Percentiles rank a stretch among this genome's conserved stretches.
These are phyloP conservation scores for Opisthograptis luteolata DNA, from an alignment of 2,888 invertebrate genomes.

Conservation along the genomic window DNA sequence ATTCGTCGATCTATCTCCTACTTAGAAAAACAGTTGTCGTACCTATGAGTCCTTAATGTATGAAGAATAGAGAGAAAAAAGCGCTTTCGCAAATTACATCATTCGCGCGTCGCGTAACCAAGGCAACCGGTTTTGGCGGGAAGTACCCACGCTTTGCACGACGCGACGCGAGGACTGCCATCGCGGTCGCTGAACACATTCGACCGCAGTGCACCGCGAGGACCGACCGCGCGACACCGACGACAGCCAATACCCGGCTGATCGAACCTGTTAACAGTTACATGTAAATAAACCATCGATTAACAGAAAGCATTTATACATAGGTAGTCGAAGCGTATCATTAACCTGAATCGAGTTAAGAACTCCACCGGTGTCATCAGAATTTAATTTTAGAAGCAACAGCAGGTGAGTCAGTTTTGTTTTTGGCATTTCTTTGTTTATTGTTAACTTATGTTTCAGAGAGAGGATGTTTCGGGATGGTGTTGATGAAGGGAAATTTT, in stretches of 20 bases:
- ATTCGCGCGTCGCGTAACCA: slow-evolving; percentile 62
- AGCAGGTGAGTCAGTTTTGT: slow-evolving; percentile 12
- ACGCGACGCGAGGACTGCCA: slow-evolving; percentile 43
- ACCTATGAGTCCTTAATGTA: too few species aligned
- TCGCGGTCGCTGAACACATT: slow-evolving; percentile 51
- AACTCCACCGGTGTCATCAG: slow-evolving; percentile 5
- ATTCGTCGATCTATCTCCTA: too few species aligned
- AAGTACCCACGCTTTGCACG: slow-evolving; percentile 63
- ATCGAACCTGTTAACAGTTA: slow-evolving; percentile 58
- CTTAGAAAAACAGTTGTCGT: too few species aligned
- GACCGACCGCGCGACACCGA: slow-evolving; percentile 67
- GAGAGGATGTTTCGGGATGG: too few species aligned
- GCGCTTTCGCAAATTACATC: slow-evolving; percentile 35
- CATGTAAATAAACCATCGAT: slow-evolving; percentile 24
- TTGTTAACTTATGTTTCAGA: background rate
- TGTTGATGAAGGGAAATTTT: too few species aligned
- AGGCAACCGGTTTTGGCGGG: slow-evolving; percentile 78
- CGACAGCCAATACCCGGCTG: slow-evolving; percentile 71
- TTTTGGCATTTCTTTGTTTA: background rate
- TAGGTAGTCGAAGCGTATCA: slow-evolving; percentile 9
- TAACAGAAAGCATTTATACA: slow-evolving; percentile 9
- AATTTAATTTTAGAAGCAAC: slow-evolving; percentile 12
- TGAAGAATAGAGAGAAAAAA: slow-evolving; percentile 1
- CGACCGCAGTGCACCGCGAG: slow-evolving; percentile 82
- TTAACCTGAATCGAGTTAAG: slow-evolving; percentile 6